Conservation (phyloP, 1,140 invertebrate species). For the Danaus plexippus region DNA sequence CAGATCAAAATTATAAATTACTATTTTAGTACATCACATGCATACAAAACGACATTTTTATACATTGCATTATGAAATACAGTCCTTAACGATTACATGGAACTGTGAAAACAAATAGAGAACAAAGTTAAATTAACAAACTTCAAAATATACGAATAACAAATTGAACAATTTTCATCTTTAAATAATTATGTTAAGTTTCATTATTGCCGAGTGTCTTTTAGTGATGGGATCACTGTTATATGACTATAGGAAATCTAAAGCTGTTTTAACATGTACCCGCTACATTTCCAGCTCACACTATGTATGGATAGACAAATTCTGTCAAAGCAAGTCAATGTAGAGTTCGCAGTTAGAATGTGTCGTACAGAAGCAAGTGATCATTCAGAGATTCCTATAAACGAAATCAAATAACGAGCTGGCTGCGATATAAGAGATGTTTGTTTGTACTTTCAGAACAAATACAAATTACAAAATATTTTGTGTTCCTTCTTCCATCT, state of each 20-base stretch:
- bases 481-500: no score
- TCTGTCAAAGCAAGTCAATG: constrained; percentile 7
- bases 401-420: constrained; percentile 15
- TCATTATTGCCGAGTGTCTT: no score
- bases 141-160: no score
- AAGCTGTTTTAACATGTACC: no score
- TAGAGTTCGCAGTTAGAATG: constrained; percentile 17
- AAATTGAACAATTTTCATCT: no score
- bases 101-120: constrained; percentile 10
- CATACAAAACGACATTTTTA: constrained; percentile 7
- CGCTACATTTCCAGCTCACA: no score
- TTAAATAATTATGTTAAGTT: no score
- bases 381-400: constrained; percentile 20
- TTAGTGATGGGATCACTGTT: no score
- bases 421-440: constrained; percentile 11
- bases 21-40: neutral
- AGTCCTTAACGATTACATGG: constrained; percentile 14
- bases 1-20: no score
- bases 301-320: no score
- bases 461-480: constrained; percentile 4
- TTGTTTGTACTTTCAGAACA: constrained; percentile 19
- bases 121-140: no score
- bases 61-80: constrained; percentile 3
- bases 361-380: constrained; percentile 8
- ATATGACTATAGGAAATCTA: no score